Conservation (phyloP, 1,140 invertebrate genomes). For the Teleopsis dalmanni region DNA sequence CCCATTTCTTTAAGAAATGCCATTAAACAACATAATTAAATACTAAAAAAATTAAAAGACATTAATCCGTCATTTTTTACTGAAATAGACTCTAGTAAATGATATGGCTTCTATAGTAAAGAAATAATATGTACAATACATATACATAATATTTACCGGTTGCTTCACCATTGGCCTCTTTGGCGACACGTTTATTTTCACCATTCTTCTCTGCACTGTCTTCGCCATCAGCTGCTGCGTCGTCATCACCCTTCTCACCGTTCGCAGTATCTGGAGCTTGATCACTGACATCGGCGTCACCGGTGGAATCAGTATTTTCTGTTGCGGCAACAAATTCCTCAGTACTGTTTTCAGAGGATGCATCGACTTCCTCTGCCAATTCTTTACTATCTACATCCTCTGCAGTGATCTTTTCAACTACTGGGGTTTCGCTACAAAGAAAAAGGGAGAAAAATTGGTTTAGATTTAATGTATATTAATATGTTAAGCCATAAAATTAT, state of each 20-base stretch:
- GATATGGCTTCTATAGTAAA: no score
- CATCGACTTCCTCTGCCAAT: background rate
- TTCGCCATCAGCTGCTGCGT: conserved; percentile 2
- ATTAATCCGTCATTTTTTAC: no score
- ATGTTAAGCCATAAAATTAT: background rate
- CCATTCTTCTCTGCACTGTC: conserved; percentile 20
- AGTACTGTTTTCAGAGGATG: conserved; percentile 23
- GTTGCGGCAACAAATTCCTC: conserved; percentile 17
- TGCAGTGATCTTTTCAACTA: conserved; percentile 21
- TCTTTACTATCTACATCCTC: conserved; percentile 25
- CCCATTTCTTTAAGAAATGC: no score
- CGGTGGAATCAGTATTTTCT: conserved; percentile 5
- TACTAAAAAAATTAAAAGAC: no score
- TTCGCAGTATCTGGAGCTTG: conserved; percentile 20
- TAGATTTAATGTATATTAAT: background rate
- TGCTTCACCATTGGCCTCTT: conserved; percentile 32
- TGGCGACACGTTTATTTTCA: background rate
- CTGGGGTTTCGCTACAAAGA: conserved; percentile 30
- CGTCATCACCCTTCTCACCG: conserved; percentile 22
- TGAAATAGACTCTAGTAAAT: no score
- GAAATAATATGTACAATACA: no score
- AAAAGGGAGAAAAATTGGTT: background rate
- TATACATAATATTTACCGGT: conserved; percentile 22
- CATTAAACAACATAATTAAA: no score
- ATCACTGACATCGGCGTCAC: conserved; percentile 19